These are phyloP conservation scores for Microctonus brassicae DNA, from an alignment of 2,888 invertebrate species.

Conservation along the genomic window DNA sequence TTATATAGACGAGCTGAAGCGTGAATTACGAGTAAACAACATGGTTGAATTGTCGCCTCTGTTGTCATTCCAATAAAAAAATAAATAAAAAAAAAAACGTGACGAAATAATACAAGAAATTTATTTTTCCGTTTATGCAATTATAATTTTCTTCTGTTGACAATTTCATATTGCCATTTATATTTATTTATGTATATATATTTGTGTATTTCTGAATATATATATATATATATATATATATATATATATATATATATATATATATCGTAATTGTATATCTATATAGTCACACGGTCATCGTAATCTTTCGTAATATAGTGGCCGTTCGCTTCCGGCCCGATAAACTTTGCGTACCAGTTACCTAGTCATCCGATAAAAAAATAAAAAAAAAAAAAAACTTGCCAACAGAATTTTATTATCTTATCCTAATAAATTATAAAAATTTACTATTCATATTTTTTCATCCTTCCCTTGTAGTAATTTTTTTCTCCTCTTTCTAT, in stretches of 20 bases:
- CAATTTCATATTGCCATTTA: not conserved
- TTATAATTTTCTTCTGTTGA: not conserved
- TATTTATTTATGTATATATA: too few species aligned
- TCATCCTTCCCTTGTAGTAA: not conserved
- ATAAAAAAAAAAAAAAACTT: too few species aligned
- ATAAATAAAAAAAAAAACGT: not conserved
- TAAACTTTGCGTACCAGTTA: constrained; percentile 36
- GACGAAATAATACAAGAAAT: not conserved
- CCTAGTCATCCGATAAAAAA: constrained; percentile 40
- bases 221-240: not conserved
- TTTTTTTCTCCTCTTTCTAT: not conserved
- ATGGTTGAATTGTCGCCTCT: not conserved
- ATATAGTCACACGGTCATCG: constrained; percentile 41
- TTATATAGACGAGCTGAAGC: not conserved
- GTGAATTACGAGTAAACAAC: not conserved
- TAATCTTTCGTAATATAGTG: constrained; percentile 47
- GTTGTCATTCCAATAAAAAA: not conserved
- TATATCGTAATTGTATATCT: constrained; percentile 7
- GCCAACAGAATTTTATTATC: constrained; percentile 15
- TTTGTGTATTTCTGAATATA: too few species aligned
- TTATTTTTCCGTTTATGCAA: not conserved
- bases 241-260: too few species aligned
- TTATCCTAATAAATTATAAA: not conserved
- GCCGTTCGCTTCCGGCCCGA: constrained; percentile 49
- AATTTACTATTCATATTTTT: not conserved